A percentile compares a stretch with the other conserved stretches of the same genome.
Evolutionary conservation across 1,140 invertebrate genomes (phyloP).

Genomic region (Drosophila mauritiana): DNA sequence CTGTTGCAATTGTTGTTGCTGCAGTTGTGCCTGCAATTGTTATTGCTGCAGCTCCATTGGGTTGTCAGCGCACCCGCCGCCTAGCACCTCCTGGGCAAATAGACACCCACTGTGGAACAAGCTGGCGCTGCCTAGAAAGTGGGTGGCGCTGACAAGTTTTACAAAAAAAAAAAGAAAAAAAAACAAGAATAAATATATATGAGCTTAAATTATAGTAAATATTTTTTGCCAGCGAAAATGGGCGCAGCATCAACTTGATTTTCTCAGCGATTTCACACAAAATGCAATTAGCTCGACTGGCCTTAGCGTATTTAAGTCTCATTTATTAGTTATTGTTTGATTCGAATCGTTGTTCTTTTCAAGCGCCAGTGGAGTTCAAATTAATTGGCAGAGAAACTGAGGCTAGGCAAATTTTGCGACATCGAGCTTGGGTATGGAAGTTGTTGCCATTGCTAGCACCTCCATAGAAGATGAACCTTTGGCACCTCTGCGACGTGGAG

Average conservation of each 20-base stretch:
- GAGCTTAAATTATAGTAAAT: slow-evolving; percentile 37
- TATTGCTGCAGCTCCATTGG: slow-evolving; percentile 20
- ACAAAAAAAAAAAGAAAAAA: slow-evolving; percentile 11
- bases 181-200: slow-evolving; percentile 15
- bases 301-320: slow-evolving; percentile 27
- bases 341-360: slow-evolving; percentile 22
- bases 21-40: slow-evolving; percentile 10
- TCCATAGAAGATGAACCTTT: slow-evolving; percentile 29
- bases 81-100: slow-evolving; percentile 57
- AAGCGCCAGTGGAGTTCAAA: background rate
- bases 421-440: slow-evolving; percentile 13
- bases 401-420: slow-evolving; percentile 10
- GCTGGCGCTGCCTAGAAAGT: slow-evolving; percentile 58
- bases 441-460: slow-evolving; percentile 29
- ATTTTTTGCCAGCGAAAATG: slow-evolving; percentile 59
- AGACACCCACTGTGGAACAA: slow-evolving; percentile 43
- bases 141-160: slow-evolving; percentile 76
- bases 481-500: slow-evolving; percentile 15
- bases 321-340: slow-evolving; percentile 31
- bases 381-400: background rate
- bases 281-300: slow-evolving; percentile 47
- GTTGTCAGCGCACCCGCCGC: slow-evolving; percentile 72
- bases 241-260: slow-evolving; percentile 68
- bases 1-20: slow-evolving; percentile 16
- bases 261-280: slow-evolving; percentile 37